Evolutionary conservation across 2,888 invertebrate genomes (phyloP).

Genomic region (Plagodis pulveraria): DNA sequence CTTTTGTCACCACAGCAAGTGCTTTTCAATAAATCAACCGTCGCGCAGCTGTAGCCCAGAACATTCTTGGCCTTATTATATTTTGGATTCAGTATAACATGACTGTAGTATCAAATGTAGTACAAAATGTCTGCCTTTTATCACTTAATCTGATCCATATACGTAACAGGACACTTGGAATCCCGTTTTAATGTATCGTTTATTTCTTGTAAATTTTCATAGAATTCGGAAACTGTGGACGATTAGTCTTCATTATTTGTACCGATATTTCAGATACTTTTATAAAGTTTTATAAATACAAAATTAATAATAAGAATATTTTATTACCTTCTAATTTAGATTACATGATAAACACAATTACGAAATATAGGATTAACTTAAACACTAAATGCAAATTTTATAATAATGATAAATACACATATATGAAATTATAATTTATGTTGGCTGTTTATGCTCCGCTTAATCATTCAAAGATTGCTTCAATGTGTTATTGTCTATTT

Average conservation of each 20-base stretch:
- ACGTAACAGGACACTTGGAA: no score
- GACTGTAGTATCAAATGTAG: no score
- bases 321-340: slow-evolving; percentile 10
- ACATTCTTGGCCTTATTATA: no score
- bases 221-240: slow-evolving; percentile 15
- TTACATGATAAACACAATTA: slow-evolving; percentile 39
- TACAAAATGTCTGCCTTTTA: no score
- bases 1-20: no score
- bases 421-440: slow-evolving; percentile 27
- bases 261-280: slow-evolving; percentile 3
- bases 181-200: no score
- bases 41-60: no score
- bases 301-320: slow-evolving; percentile 24
- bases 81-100: no score
- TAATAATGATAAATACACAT: slow-evolving; percentile 40
- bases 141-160: no score
- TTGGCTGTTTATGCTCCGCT: slow-evolving; percentile 38
- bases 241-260: slow-evolving; percentile 4
- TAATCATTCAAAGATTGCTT: slow-evolving; percentile 32
- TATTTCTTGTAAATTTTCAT: not conserved
- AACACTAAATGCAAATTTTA: slow-evolving; percentile 40
- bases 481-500: slow-evolving; percentile 39
- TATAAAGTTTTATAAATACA: slow-evolving; percentile 1
- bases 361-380: slow-evolving; percentile 45
- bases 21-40: no score